Evolutionary conservation across 2,113 vertebrate species (phyloP), one percentile per base, ranked within the genome.

Genomic region (Phodopus roborovskii): DNA sequence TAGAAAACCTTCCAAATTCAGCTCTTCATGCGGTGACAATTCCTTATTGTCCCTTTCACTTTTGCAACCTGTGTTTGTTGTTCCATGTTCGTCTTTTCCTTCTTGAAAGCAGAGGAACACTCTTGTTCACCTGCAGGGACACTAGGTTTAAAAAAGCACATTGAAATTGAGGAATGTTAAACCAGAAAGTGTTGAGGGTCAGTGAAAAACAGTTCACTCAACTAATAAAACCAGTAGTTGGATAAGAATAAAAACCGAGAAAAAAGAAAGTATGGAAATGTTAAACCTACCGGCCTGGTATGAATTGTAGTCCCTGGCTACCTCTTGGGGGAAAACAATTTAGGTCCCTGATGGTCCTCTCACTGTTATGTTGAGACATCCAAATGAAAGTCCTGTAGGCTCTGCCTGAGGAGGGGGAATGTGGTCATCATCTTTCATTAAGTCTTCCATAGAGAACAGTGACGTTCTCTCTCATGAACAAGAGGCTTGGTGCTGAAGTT

Each of bases 91-190:
- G 94, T 70, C 88, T 36, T 90, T 64, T 42, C 4, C 42, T 88
- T 82, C 90, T 70, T 42, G 45, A 42, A 94, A 84, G 75, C 58
- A 90, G 62, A 86, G 82, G 86, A 78, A 94, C 45, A 42, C 10
- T 56, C 77, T 88, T 86, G 16, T 62, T 68, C 12, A 58, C 39
- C 92, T 33, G 83, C 15, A 53, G 79, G 83, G 70, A 94, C 3
- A 66, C 39, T 42, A 68, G 50, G 16, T 96, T 96, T 96, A 93
- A 96, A 71, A 96, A 96, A 97, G 50, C 26, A 74, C 53, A 82
- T 82, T 94, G 94, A 90, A 96, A 94, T 94, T 68, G 45, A 94
- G 75, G 60, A 93, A 75, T 96, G 88, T 83, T 95, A 95, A 96
- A 39, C 79, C 42, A 88, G 64, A 93, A 95, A 64, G 75, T 42